phyloP scores from a whole-genome alignment of 2,113 vertebrate genomes.

The Excalfactoria chinensis region DNA sequence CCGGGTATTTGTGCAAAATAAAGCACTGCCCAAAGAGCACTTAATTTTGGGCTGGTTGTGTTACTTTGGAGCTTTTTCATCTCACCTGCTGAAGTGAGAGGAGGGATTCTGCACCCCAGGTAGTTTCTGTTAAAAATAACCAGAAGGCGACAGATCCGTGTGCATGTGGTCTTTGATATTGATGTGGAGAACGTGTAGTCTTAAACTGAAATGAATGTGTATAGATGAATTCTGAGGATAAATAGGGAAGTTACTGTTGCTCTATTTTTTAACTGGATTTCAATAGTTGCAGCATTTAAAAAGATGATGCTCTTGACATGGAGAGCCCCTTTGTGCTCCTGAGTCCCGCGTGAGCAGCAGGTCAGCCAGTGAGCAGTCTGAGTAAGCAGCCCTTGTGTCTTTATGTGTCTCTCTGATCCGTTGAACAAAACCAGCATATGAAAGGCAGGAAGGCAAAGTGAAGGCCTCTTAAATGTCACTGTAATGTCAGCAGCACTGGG shows the following conservation, averaged over 20 bases:
- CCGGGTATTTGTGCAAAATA: neutral
- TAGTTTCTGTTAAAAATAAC: neutral
- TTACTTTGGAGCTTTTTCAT: neutral
- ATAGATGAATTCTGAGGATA: neutral
- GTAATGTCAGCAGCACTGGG: slow-evolving; percentile 73
- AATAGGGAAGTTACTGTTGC: neutral
- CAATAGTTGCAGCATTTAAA: neutral
- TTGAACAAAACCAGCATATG: slow-evolving; percentile 69
- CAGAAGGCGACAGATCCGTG: neutral
- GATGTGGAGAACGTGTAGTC: neutral
- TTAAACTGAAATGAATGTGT: neutral
- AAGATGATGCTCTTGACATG: slow-evolving; percentile 60
- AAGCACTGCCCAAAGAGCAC: neutral
- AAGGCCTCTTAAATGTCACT: slow-evolving; percentile 73
- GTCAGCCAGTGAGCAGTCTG: slow-evolving; percentile 69
- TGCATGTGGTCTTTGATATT: neutral
- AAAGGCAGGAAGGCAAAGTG: slow-evolving; percentile 66
- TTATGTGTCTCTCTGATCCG: slow-evolving; percentile 70
- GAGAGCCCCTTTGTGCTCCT: slow-evolving; percentile 75
- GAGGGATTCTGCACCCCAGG: neutral
- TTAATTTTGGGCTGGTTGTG: neutral
- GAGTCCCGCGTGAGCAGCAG: slow-evolving; percentile 59
- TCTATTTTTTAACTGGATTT: neutral
- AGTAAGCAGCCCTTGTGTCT: slow-evolving; percentile 75
- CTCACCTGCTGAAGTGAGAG: neutral